Base-by-base conservation (phyloP, 2,113 vertebrate species). In the Suricata suricatta region DNA sequence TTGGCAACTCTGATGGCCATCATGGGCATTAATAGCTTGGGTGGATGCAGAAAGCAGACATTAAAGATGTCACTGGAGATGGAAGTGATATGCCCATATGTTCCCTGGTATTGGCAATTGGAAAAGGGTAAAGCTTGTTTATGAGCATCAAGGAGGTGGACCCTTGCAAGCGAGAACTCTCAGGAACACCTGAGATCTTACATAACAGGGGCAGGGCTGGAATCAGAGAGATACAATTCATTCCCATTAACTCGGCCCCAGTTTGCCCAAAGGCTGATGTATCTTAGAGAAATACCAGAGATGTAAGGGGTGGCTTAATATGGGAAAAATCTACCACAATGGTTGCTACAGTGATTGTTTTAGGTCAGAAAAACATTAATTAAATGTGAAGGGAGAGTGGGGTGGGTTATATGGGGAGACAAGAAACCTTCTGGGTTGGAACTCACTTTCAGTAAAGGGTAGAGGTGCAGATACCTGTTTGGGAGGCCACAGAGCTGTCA, bases 261-360 rank as follows among this genome's bases (percentile, higher is more conserved):
- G 81, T 72, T 88, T 50, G 27, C n/a, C 13, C 68, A 21, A 1
- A 83, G 47, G 54, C 15, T 93, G 19, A 2, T 72, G 23, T 66
- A 27, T 79, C 74, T 87, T 83, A 6, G 72, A 87, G 72, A 87
- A 95, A 95, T 52, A 91, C 1, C 29, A 80, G 1, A 54, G n/a
- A 57, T 50, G 1, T 47, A 94, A 80, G n/a, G 16, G 25, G 15
- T 64, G 33, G 52, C 74, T 90, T 83, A 87, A 68, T 7, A 50
- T 27, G 23, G 17, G 38, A 44, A 74, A 57, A 47, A 82, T 72
- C 81, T 83, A 29, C 2, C 13, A 41, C 0, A 4, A 13, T 52
- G 6, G 31, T 93, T 66, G 80, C 84, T 66, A 15, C 54, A 17
- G 80, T 64, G 25, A 96, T 41, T 74, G 29, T 21, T 13, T 89